Conservation (phyloP, 2,888 invertebrate species). For the Drosophila vallismaia region DNA sequence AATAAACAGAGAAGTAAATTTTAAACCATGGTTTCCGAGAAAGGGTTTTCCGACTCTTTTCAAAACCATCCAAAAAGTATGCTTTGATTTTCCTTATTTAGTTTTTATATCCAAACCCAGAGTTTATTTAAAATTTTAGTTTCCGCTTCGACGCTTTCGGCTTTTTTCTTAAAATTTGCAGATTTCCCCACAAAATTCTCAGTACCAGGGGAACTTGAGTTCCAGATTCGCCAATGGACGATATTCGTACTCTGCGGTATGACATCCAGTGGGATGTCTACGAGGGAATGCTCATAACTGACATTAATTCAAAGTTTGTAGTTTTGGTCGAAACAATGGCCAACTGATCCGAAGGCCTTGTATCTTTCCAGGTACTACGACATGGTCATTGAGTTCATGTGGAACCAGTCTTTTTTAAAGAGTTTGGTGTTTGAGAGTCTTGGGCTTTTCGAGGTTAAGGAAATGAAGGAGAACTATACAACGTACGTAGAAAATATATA, state of each 20-base stretch:
- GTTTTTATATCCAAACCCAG: not conserved
- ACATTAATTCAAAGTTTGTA: conserved; percentile 63
- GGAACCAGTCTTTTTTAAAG: conserved; percentile 50
- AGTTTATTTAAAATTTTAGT: not conserved
- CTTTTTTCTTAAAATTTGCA: not conserved
- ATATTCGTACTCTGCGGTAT: conserved; percentile 53
- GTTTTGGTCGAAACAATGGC: no score
- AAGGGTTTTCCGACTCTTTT: not conserved
- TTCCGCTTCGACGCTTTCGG: not conserved
- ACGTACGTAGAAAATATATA: conserved; percentile 1
- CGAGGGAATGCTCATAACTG: conserved; percentile 55
- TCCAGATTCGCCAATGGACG: conserved; percentile 36
- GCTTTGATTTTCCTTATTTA: conserved; percentile 1
- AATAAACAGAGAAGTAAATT: not conserved
- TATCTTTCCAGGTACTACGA: conserved; percentile 50
- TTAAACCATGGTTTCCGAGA: not conserved
- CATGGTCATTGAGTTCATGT: conserved; percentile 63
- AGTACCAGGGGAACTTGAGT: conserved; percentile 18
- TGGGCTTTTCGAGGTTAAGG: conserved; percentile 34
- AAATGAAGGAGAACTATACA: conserved; percentile 49
- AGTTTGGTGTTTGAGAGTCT: conserved; percentile 55
- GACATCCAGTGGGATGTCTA: conserved; percentile 60
- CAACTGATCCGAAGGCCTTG: not conserved
- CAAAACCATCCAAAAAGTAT: conserved; percentile 23
- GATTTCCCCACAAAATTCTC: conserved; percentile 3